A percentile compares a stretch with the other conserved stretches of the same genome.
phyloP scores from a whole-genome alignment of 1,140 invertebrate species.

The Diuraphis noxia region DNA sequence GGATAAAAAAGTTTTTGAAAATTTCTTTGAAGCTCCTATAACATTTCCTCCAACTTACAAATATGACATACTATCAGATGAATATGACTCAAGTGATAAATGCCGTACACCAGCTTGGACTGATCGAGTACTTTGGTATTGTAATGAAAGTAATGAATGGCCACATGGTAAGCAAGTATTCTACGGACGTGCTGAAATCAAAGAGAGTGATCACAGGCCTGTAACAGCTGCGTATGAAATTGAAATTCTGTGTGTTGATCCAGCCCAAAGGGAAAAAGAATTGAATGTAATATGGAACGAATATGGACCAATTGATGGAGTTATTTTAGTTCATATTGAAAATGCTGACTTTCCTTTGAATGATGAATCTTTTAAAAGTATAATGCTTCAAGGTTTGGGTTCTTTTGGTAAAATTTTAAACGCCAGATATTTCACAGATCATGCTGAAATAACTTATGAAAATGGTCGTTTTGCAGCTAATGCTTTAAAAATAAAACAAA shows the following conservation, averaged over 20 bases:
- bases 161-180: conserved; percentile 80
- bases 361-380: conserved; percentile 40
- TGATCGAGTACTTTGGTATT: conserved; percentile 90
- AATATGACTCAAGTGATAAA: conserved; percentile 99
- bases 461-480: conserved; percentile 37
- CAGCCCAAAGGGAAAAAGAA: conserved; percentile 71
- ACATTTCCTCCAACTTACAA: conserved; percentile 97
- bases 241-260: conserved; percentile 79
- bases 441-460: conserved; percentile 42
- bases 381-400: conserved; percentile 44
- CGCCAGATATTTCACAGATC: conserved; percentile 30
- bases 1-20: conserved; percentile 87
- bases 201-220: conserved; percentile 97
- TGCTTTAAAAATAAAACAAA: conserved; percentile 49
- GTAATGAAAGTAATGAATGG: conserved; percentile 67
- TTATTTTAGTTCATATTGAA: conserved; percentile 74
- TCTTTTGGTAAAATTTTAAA: conserved; percentile 49
- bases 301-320: conserved; percentile 93
- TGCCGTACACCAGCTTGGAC: conserved; percentile 96
- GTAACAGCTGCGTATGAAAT: conserved; percentile 89
- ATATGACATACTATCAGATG: conserved; percentile 97
- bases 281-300: conserved; percentile 84
- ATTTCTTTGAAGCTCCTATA: conserved; percentile 90
- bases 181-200: conserved; percentile 91
- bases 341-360: conserved; percentile 15